A percentile compares a stretch with the other conserved stretches of the same genome.
Evolutionary conservation across 2,888 invertebrate genomes (phyloP).

Genomic region (Nudaria mundana): DNA sequence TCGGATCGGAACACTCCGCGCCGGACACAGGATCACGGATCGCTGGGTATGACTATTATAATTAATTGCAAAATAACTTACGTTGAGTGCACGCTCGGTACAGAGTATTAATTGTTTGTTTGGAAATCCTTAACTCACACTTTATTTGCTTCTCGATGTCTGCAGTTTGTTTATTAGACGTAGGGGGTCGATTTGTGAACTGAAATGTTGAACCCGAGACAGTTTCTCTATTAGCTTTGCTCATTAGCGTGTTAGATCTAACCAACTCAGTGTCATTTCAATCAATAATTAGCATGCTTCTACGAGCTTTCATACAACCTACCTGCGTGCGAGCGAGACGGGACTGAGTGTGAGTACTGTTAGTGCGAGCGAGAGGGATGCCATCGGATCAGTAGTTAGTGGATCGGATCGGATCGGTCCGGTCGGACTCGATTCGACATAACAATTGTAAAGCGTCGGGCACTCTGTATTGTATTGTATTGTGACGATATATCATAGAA

Average conservation of each 20-base stretch:
- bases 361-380: constrained; percentile 4
- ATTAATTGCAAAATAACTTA: constrained; percentile 70
- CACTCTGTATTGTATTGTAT: constrained; percentile 17
- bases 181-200: constrained; percentile 25
- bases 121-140: constrained; percentile 64
- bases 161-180: constrained; percentile 41
- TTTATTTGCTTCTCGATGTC: constrained; percentile 65
- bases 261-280: constrained; percentile 45
- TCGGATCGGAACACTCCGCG: constrained; percentile 11
- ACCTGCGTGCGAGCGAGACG: constrained; percentile 24
- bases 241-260: constrained; percentile 57
- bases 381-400: background rate
- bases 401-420: background rate
- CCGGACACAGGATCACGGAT: constrained; percentile 34
- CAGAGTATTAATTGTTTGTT: constrained; percentile 53
- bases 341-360: constrained; percentile 3
- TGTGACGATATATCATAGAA: constrained; percentile 47
- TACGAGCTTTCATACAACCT: constrained; percentile 45
- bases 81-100: constrained; percentile 75
- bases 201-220: no score
- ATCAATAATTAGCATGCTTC: constrained; percentile 56
- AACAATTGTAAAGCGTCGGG: constrained; percentile 27
- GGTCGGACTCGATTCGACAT: constrained; percentile 7
- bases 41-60: constrained; percentile 74
- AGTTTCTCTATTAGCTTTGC: constrained; percentile 48